phyloP scores from a whole-genome alignment of 2,888 invertebrate species.

The Herminia tarsipennalis region DNA sequence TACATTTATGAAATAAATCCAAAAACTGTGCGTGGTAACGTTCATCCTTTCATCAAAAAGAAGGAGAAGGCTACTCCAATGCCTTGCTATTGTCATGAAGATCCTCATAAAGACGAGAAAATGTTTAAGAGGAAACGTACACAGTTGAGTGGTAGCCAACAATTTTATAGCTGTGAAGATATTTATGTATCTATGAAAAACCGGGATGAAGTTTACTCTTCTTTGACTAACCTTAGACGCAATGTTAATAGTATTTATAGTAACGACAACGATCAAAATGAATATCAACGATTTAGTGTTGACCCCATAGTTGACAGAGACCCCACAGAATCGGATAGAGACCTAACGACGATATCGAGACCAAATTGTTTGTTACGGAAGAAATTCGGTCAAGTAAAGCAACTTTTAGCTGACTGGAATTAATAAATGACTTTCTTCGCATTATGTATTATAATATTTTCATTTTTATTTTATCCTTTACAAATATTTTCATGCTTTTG shows the following conservation, averaged over 20 bases:
- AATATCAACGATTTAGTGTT: background rate
- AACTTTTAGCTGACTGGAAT: conserved; percentile 57
- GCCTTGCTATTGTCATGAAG: conserved; percentile 65
- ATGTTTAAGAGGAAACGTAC: conserved; percentile 18
- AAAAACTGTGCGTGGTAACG: conserved; percentile 42
- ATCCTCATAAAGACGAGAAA: conserved; percentile 33
- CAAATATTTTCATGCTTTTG: conserved; percentile 38
- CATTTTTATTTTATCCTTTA: conserved; percentile 12
- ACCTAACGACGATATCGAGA: conserved; percentile 24
- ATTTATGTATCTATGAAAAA: conserved; percentile 34
- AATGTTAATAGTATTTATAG: background rate
- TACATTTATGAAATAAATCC: conserved; percentile 62
- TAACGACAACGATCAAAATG: background rate
- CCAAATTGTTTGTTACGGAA: conserved; percentile 46
- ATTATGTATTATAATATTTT: conserved; percentile 15
- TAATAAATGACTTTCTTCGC: conserved; percentile 2
- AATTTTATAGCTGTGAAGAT: conserved; percentile 58
- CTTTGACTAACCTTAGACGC: conserved; percentile 12
- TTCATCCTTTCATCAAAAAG: conserved; percentile 58
- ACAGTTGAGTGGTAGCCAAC: conserved; percentile 33
- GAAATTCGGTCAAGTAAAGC: conserved; percentile 59
- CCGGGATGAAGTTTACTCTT: conserved; percentile 21
- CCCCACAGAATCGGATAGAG: too few species aligned
- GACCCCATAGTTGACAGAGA: too few species aligned
- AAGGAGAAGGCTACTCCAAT: conserved; percentile 51